phyloP scores from a whole-genome alignment of 2,113 vertebrate genomes.

The Orthonyx spaldingii region DNA sequence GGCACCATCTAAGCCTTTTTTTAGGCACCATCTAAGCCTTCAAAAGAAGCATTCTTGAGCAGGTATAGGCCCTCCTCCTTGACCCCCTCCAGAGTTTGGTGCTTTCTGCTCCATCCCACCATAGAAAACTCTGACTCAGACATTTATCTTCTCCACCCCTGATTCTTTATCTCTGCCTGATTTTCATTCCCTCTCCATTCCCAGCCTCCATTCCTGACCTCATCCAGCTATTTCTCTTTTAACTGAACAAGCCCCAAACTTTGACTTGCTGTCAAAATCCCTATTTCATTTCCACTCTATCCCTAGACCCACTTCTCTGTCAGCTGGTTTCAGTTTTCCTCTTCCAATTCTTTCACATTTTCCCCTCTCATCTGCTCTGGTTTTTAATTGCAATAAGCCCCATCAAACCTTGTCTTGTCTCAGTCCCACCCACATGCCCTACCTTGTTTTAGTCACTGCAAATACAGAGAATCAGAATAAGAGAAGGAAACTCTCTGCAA shows the following conservation, averaged over 20 bases:
- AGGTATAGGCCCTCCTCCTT: neutral
- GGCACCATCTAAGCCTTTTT: neutral
- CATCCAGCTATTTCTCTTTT: neutral
- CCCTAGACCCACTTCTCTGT: neutral
- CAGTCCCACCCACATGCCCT: fast-evolving
- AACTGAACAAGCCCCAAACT: neutral
- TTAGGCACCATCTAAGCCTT: neutral
- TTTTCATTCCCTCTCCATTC: neutral
- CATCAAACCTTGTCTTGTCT: neutral
- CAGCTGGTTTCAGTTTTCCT: neutral
- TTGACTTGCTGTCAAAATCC: neutral
- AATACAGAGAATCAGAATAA: neutral
- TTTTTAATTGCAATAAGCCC: neutral
- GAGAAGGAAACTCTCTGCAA: neutral
- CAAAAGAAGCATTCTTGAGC: neutral
- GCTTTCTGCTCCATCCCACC: neutral
- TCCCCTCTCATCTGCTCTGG: neutral
- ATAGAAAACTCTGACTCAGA: neutral
- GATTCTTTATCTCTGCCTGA: neutral
- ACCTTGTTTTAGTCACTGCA: neutral
- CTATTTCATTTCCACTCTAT: neutral
- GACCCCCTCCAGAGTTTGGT: neutral
- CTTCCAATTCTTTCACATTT: neutral
- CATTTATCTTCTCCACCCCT: neutral
- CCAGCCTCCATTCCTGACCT: neutral